phyloP scores from a whole-genome alignment of 1,140 invertebrate genomes.

The Aphaenogaster floridana region DNA sequence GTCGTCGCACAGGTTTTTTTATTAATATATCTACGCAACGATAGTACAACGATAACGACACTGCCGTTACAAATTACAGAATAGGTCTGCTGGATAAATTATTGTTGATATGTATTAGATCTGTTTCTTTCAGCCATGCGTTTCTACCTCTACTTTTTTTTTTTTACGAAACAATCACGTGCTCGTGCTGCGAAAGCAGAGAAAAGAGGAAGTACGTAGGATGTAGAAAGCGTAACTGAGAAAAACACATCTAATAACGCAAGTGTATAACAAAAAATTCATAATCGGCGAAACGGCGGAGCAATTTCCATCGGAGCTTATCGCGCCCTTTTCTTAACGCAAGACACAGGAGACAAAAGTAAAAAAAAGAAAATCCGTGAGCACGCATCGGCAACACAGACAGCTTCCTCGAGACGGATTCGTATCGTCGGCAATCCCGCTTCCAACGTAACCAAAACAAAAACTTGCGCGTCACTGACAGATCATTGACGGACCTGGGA shows the following conservation, averaged over 20 bases:
- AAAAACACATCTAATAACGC: background rate
- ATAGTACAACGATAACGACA: no score
- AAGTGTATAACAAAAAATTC: background rate
- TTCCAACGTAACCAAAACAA: conserved; percentile 44
- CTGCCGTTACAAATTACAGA: no score
- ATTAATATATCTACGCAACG: no score
- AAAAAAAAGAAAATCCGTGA: background rate
- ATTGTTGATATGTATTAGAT: background rate
- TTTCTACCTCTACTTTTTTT: background rate
- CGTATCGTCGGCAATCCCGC: conserved; percentile 13
- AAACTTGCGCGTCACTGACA: background rate
- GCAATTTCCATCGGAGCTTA: background rate
- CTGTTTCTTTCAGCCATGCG: background rate
- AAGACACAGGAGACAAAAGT: background rate
- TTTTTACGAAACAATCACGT: background rate
- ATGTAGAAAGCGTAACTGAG: conserved; percentile 32
- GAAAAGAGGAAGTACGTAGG: background rate
- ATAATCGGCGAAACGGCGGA: background rate
- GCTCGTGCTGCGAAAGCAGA: background rate
- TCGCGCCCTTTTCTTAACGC: background rate
- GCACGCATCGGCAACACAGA: background rate
- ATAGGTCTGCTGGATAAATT: background rate
- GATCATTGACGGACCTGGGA: background rate
- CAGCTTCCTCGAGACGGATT: conserved; percentile 14
- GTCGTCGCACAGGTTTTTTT: no score